Percentiles rank a stretch among this genome's conserved stretches.
Conservation (phyloP, 2,888 invertebrate species). For the Machimus rusticus region DNA sequence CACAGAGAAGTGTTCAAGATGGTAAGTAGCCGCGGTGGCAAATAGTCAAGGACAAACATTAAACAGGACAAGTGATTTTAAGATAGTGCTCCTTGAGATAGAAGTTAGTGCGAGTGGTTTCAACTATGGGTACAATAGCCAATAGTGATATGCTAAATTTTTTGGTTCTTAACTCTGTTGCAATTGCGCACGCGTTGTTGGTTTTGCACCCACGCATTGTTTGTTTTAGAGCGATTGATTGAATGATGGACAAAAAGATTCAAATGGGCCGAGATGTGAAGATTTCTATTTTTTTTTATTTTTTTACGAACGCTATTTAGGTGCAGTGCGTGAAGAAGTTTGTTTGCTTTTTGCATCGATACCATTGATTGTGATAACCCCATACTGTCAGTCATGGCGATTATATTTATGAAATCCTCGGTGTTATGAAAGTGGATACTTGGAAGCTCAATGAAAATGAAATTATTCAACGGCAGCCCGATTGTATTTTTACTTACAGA, state of each 20-base stretch:
- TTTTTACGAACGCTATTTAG: not conserved
- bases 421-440: constrained; percentile 17
- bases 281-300: not conserved
- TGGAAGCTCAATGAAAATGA: constrained; percentile 9
- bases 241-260: not conserved
- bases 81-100: not conserved
- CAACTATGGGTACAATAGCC: not conserved
- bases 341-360: not conserved
- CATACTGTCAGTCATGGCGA: constrained; percentile 8
- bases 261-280: not conserved
- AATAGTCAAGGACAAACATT: not conserved
- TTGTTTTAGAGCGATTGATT: constrained; percentile 2
- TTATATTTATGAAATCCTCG: constrained; percentile 12
- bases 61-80: not conserved
- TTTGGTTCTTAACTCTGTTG: not conserved
- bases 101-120: not conserved
- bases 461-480: not conserved
- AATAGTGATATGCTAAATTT: not conserved
- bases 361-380: constrained; percentile 4
- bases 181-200: constrained; percentile 13
- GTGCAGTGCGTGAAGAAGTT: constrained; percentile 6
- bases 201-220: constrained; percentile 15
- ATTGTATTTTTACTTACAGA: not conserved
- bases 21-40: not conserved
- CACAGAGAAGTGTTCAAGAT: constrained; percentile 16